phyloP scores from a whole-genome alignment of 2,797 vertebrate species.

The Erpetoichthys calabaricus region DNA sequence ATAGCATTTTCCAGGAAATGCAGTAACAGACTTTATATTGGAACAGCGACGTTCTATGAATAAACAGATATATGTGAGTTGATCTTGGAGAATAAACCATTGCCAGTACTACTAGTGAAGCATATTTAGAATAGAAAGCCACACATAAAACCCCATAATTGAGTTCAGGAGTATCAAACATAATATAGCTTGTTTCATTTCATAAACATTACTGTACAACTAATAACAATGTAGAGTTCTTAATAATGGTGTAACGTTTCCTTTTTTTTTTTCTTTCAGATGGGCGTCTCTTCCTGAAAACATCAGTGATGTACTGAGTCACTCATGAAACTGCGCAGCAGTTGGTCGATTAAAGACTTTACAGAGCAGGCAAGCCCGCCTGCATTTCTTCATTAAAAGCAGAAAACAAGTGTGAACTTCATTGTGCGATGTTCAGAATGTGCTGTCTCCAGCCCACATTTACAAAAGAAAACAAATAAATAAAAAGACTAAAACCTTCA shows the following conservation, averaged over 20 bases:
- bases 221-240: too few relatives aligned
- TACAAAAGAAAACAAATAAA: slow-evolving; percentile 42
- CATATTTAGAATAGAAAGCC: too few relatives aligned
- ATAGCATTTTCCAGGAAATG: too few relatives aligned
- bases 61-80: too few relatives aligned
- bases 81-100: too few relatives aligned
- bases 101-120: too few relatives aligned
- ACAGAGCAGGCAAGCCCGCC: slow-evolving; percentile 45
- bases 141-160: too few relatives aligned
- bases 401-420: slow-evolving; percentile 24
- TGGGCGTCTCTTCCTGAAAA: slow-evolving; percentile 99
- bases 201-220: too few relatives aligned
- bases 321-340: slow-evolving; percentile 27
- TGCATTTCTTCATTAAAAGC: neutral
- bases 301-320: slow-evolving; percentile 95
- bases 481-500: slow-evolving; percentile 41
- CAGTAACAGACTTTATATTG: too few relatives aligned
- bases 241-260: slow-evolving; percentile 10
- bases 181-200: too few relatives aligned
- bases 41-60: too few relatives aligned
- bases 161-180: too few relatives aligned
- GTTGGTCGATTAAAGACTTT: slow-evolving; percentile 38
- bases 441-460: slow-evolving; percentile 43
- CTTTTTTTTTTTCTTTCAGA: slow-evolving; percentile 60
- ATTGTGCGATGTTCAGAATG: slow-evolving; percentile 47